Evolutionary conservation across 2,113 vertebrate species (phyloP), one percentile per base, ranked within the genome.

Genomic region (Anser cygnoides): DNA sequence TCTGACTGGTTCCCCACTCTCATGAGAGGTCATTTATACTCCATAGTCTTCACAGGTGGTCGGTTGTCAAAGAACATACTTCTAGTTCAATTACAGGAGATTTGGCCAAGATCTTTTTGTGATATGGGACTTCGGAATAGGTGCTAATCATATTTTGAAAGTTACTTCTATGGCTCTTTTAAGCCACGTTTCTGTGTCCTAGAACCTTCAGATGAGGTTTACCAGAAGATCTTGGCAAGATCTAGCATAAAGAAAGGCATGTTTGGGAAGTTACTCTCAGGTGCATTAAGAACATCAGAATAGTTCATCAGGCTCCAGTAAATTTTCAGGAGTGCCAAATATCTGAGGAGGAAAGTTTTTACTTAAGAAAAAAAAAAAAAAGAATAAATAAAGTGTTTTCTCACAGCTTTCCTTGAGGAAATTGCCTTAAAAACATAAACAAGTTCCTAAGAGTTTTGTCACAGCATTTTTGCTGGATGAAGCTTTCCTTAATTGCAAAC

Each of bases 211-310:
- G 89, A 92, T 92, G 23, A 87, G 58, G 66, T 89, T 95, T 84
- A 89, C 58, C 87, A 80, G 92, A 96, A 96, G 90, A 95, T 92
- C 92, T 90, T 96, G 96, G 93, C 90, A 97, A 95, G 66, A 94
- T 75, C 72, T 81, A 84, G 43, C 37, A 33, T 23, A 75, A 90
- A 57, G 79, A 80, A 93, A 97, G 52, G 93, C 76, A 89, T 75
- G 65, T 81, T 95, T 92, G 76, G 72, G 80, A 92, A 90, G 80
- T 61, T 95, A 96, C 73, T 96, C 96, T 93, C 92, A 96, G 90
- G 90, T 96, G 88, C 86, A 90, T 94, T 92, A 75, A 57, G 57
- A 94, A 84, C 3, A 2, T 61, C 88, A 86, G 85, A 95, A 90
- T 11, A 95, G 83, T 54, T 76, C 9, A 5, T 90, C 86, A 94